Evolutionary conservation across 2,113 vertebrate genomes (phyloP).

Genomic region (Chaetura pelagica): DNA sequence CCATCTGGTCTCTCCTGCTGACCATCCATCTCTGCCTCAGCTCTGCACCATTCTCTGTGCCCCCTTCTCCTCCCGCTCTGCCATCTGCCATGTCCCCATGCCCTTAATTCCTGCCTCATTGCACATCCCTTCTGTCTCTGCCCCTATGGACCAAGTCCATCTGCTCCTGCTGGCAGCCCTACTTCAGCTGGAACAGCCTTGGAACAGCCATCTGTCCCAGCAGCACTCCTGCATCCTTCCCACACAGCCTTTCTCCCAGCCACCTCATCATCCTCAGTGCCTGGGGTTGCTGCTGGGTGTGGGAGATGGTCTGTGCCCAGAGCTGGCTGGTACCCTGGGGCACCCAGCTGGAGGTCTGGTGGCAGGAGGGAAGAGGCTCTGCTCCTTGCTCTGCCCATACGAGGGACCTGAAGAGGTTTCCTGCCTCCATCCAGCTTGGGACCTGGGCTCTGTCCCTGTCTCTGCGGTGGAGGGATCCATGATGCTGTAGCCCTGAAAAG

Average conservation of each 20-base stretch:
- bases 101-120: conserved; percentile 3
- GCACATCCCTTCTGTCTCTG: background rate
- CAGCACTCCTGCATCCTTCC: background rate
- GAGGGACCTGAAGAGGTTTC: background rate
- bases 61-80: background rate
- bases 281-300: background rate
- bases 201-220: conserved; percentile 12
- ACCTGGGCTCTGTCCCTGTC: fast-evolving
- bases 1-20: conserved; percentile 9
- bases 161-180: background rate
- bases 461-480: fast-evolving
- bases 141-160: background rate
- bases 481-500: background rate
- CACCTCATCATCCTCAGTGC: background rate
- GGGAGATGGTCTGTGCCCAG: background rate
- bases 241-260: background rate
- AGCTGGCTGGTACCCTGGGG: background rate
- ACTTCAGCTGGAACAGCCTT: background rate
- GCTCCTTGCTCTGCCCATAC: background rate
- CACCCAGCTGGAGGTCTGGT: background rate
- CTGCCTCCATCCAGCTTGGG: background rate
- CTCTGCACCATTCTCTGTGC: background rate
- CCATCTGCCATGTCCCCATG: conserved; percentile 10
- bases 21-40: background rate
- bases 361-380: background rate